Evolutionary conservation across 2,888 invertebrate species (phyloP).

Genomic region (Drosophila anceps): DNA sequence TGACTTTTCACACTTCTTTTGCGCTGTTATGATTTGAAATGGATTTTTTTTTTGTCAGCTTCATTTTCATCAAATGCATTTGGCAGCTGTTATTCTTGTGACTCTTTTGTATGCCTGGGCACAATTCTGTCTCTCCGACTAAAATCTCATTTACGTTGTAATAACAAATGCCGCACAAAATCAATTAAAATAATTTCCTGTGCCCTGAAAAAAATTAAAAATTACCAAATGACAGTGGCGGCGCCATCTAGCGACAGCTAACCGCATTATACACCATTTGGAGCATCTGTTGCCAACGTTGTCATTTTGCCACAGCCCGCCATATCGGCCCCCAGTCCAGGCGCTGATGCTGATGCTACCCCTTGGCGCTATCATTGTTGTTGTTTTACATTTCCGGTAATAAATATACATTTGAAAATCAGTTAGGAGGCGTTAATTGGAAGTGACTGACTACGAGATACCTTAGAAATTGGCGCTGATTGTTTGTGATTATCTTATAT

Average conservation of each 20-base stretch:
- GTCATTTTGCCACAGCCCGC: constrained; percentile 54
- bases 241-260: constrained; percentile 43
- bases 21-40: constrained; percentile 31
- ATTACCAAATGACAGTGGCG: constrained; percentile 47
- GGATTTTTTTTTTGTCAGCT: constrained; percentile 24
- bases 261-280: constrained; percentile 45
- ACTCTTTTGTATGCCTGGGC: constrained; percentile 5
- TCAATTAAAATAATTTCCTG: constrained; percentile 76
- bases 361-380: constrained; percentile 49
- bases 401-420: constrained; percentile 78
- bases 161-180: constrained; percentile 69
- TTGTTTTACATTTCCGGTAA: constrained; percentile 80
- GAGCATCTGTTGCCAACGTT: constrained; percentile 71
- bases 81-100: constrained; percentile 19
- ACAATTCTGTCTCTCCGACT: constrained; percentile 12
- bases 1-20: constrained; percentile 24
- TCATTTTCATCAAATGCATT: constrained; percentile 11
- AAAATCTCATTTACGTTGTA: constrained; percentile 71
- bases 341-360: neutral
- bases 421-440: constrained; percentile 9
- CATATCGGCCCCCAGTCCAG: neutral
- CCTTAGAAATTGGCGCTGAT: neutral
- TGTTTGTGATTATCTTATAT: neutral
- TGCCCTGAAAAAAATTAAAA: constrained; percentile 21
- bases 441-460: neutral